A percentile compares a stretch with the other conserved stretches of the same genome.
phyloP scores from a whole-genome alignment of 2,797 vertebrate species.

The Spinibarbus caldwelli region DNA sequence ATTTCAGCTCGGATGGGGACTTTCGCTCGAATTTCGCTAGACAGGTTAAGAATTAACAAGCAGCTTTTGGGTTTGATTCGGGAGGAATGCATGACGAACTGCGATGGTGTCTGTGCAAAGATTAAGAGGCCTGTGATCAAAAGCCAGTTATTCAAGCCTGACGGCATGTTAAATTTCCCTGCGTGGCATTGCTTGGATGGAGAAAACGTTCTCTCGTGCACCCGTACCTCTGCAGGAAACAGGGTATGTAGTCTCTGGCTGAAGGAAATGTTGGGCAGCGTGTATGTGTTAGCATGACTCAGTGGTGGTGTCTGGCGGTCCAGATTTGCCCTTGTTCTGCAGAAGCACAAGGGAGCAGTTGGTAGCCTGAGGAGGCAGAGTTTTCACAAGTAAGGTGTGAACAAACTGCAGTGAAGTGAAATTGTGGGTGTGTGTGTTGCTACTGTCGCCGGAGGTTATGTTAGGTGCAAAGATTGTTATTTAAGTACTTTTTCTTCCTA shows the following conservation, averaged over 20 bases:
- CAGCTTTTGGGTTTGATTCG: constrained; percentile 47
- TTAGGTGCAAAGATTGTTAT: constrained; percentile 44
- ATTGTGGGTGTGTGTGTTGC: constrained; percentile 42
- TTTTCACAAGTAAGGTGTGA: constrained; percentile 67
- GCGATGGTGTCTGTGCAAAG: constrained; percentile 26
- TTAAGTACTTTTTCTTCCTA: constrained; percentile 20
- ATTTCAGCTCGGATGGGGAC: constrained; percentile 61
- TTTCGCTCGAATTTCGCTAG: constrained; percentile 49
- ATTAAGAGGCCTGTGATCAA: constrained; percentile 34
- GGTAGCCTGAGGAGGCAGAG: constrained; percentile 58
- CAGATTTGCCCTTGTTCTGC: constrained; percentile 59
- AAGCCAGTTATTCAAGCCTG: constrained; percentile 38
- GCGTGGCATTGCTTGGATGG: constrained; percentile 11
- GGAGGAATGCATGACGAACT: constrained; percentile 46
- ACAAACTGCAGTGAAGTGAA: constrained; percentile 58
- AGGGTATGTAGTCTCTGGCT: constrained; percentile 22
- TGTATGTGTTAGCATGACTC: constrained; percentile 58
- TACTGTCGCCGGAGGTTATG: constrained; percentile 56
- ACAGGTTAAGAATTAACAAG: constrained; percentile 56
- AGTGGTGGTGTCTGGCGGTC: constrained; percentile 59
- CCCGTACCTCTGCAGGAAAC: not conserved
- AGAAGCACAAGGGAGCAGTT: constrained; percentile 61
- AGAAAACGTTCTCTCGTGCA: not conserved
- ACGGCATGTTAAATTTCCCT: constrained; percentile 17
- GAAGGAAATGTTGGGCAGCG: constrained; percentile 42